Evolutionary conservation across 2,113 vertebrate genomes (phyloP), one percentile per base, ranked within the genome.

Genomic region (Peromyscus maniculatus): DNA sequence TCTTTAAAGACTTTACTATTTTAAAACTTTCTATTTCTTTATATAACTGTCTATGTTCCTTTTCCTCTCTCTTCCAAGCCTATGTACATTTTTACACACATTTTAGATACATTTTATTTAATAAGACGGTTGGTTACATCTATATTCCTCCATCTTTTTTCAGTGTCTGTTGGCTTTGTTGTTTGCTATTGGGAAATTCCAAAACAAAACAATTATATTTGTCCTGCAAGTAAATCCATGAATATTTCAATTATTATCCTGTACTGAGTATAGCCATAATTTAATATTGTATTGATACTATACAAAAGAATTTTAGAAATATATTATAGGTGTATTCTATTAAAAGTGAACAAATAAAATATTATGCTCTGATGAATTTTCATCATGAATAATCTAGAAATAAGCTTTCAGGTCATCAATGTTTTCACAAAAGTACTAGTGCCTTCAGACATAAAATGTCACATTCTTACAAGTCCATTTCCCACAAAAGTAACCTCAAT

Each of bases 401-500:
- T 12, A 33, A 72, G 28, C n/a, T 57, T 5, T 22, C 39, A 39
- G 24, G 46, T 74, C 6, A 43, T 66, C 9, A 66, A 66, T 26
- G 24, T 66, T 66, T 66, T 66, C 24, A 66, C 59, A 62, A 21
- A 0, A 46, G 12, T 0, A 59, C 43, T 4, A 43, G 0, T 5
- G n/a, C 1, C 33, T 62, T 10, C 12, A 72, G 33, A 2, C 19
- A 7, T 19, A 57, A 52, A 22, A 43, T 1, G 0, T 8, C 7
- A 66, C 4, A 57, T 0, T 8, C 8, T 1, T 0, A 4, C 22
- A 43, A n/a, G 13, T 39, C 16, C 71, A 4, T 87, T 43, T 8
- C 4, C 2, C 6, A 2, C 11, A 17, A 66, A 13, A 13, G 4
- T 78, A 28, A 28, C 2, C 33, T 57, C 19, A 78, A 39, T 9